phyloP scores from a whole-genome alignment of 2,113 vertebrate species.

The Grallaria varia region DNA sequence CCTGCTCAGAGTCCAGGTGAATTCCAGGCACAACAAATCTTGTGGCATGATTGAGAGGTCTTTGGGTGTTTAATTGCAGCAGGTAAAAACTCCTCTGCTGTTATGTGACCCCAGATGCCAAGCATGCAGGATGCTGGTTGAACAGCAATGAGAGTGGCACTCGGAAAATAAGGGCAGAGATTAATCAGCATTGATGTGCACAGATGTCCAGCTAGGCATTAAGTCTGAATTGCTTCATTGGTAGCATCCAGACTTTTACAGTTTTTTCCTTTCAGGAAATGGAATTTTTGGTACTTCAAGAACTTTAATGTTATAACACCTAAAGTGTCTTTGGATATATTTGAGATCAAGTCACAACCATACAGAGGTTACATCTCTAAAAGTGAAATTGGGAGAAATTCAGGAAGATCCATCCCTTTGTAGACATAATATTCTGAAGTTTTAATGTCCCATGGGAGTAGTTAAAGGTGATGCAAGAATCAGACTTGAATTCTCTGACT shows the following conservation, averaged over 20 bases:
- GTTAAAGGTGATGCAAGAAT: not conserved
- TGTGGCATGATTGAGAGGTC: not conserved
- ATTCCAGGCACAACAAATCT: not conserved
- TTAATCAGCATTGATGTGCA: not conserved
- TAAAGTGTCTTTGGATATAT: not conserved
- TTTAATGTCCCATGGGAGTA: not conserved
- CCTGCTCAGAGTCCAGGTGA: not conserved
- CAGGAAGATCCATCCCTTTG: not conserved
- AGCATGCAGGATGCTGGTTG: rapidly evolving
- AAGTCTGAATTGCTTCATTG: not conserved
- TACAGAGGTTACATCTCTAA: not conserved
- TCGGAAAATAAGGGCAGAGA: not conserved
- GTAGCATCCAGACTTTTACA: not conserved
- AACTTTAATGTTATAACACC: not conserved
- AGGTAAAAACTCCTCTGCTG: not conserved
- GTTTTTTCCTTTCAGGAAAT: not conserved
- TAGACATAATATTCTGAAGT: not conserved
- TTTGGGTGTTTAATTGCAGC: not conserved
- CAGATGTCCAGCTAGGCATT: not conserved
- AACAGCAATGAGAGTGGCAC: not conserved
- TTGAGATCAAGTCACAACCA: not conserved
- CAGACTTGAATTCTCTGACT: not conserved
- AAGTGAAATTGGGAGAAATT: not conserved
- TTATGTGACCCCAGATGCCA: not conserved
- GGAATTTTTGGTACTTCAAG: not conserved